phyloP scores from a whole-genome alignment of 1,140 invertebrate genomes.

The Trialeurodes vaporariorum region DNA sequence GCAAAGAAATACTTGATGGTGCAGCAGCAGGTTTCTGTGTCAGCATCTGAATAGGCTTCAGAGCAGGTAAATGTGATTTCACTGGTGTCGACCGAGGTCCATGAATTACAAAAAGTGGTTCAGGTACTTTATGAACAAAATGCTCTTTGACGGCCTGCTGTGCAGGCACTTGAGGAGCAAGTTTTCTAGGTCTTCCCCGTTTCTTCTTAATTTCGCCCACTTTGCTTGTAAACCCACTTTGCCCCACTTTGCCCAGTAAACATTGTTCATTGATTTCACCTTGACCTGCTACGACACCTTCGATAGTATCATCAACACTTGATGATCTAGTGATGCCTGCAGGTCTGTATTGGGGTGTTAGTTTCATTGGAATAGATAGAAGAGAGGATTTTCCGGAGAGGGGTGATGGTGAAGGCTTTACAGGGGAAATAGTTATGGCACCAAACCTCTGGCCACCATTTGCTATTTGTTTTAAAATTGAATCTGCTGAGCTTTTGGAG shows the following conservation, averaged over 20 bases:
- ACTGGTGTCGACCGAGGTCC: not conserved
- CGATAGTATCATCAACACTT: not conserved
- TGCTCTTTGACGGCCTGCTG: not conserved
- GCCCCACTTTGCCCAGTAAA: not conserved
- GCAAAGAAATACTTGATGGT: not conserved
- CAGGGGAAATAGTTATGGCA: not conserved
- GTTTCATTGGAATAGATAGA: no score
- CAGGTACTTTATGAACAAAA: not conserved
- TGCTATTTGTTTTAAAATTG: not conserved
- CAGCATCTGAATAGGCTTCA: no score
- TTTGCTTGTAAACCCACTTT: no score
- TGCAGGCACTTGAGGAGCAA: not conserved
- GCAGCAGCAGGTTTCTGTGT: not conserved
- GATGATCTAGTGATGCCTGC: not conserved
- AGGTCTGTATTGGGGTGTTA: no score
- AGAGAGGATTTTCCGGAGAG: no score
- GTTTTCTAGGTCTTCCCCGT: not conserved
- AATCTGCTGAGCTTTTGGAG: not conserved
- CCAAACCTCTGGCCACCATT: not conserved
- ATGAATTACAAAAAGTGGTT: not conserved
- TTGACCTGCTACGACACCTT: not conserved
- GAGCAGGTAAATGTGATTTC: not conserved
- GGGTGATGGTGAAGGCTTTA: not conserved
- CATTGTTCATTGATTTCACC: not conserved
- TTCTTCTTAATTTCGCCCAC: not conserved